Percentiles rank a stretch among this genome's conserved stretches.
Conservation (phyloP, 2,113 vertebrate genomes). For the Osmerus eperlanus region DNA sequence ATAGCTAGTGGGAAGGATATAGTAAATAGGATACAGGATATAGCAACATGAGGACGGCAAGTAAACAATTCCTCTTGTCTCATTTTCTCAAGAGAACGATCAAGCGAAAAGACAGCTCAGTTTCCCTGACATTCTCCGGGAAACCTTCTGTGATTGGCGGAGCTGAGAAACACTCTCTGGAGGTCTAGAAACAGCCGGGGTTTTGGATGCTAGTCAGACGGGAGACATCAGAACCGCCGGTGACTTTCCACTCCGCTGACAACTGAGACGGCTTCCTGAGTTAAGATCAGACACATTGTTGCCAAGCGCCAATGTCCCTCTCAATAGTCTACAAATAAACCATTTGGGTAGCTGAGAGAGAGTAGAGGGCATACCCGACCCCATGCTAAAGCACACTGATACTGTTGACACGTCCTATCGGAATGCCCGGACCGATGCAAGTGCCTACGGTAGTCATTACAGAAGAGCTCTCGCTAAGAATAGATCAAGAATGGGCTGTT, state of each 20-base stretch:
- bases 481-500: constrained; percentile 44
- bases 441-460: constrained; percentile 54
- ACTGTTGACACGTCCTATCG: constrained; percentile 56
- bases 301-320: constrained; percentile 57
- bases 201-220: constrained; percentile 12
- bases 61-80: background rate
- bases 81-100: background rate
- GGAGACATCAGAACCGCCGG: constrained; percentile 28
- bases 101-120: background rate
- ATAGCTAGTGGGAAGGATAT: too few species aligned
- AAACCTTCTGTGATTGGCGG: constrained; percentile 46
- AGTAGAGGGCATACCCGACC: constrained; percentile 28
- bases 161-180: constrained; percentile 36
- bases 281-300: constrained; percentile 54
- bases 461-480: constrained; percentile 51
- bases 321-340: constrained; percentile 68
- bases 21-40: background rate
- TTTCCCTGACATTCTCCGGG: constrained; percentile 20
- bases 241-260: constrained; percentile 60
- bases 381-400: constrained; percentile 47
- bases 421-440: constrained; percentile 48
- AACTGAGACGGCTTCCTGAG: constrained; percentile 32
- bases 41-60: background rate
- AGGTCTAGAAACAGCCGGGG: background rate
- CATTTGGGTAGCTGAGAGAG: constrained; percentile 56